Percentiles rank a stretch among this genome's conserved stretches.
Conservation (phyloP, 2,888 invertebrate species). For the Euzophera pinguis region DNA sequence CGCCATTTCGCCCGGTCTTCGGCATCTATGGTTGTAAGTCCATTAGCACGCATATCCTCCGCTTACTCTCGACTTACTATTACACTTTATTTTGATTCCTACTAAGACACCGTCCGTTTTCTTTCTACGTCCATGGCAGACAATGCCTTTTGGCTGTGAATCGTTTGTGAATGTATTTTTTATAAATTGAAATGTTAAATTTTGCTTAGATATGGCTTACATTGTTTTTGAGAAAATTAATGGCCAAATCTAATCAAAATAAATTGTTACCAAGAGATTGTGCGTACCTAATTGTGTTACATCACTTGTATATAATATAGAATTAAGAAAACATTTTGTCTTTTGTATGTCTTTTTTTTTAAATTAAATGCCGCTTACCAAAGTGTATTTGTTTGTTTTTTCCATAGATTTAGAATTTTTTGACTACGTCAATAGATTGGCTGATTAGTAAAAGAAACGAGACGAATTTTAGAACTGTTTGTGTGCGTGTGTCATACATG, state of each 20-base stretch:
- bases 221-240: too few relatives aligned
- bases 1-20: too few relatives aligned
- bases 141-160: background rate
- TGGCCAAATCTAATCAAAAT: background rate
- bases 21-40: too few relatives aligned
- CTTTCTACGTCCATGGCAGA: background rate
- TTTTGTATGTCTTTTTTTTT: slow-evolving; percentile 59
- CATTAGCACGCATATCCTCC: too few relatives aligned
- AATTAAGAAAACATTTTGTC: slow-evolving; percentile 12
- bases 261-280: slow-evolving; percentile 43
- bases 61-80: too few relatives aligned
- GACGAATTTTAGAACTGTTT: too few relatives aligned
- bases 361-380: slow-evolving; percentile 69
- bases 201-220: too few relatives aligned
- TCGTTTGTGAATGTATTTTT: background rate
- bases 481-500: too few relatives aligned
- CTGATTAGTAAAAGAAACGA: too few relatives aligned
- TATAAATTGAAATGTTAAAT: background rate
- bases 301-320: slow-evolving; percentile 29
- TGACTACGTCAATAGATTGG: too few relatives aligned
- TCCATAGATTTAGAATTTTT: background rate
- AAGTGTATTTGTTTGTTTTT: slow-evolving; percentile 37
- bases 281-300: slow-evolving; percentile 33
- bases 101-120: background rate
- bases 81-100: too few relatives aligned